These are phyloP conservation scores for Cyaniris semiargus DNA, from an alignment of 2,888 invertebrate genomes.

Conservation along the genomic window DNA sequence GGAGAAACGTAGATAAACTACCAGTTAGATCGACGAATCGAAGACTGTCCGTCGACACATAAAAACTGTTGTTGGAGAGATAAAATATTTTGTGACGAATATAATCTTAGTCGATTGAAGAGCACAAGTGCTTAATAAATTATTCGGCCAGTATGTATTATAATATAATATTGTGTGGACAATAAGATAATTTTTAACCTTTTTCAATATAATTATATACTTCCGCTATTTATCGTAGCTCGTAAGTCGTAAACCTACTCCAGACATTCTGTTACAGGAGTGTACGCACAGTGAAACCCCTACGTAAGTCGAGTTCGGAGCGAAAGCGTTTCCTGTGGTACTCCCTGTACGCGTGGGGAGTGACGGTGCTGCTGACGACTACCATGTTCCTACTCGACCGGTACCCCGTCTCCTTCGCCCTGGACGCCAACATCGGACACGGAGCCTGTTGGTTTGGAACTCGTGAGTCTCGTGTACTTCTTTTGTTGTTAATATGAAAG, in stretches of 20 bases:
- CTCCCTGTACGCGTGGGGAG: conserved; percentile 86
- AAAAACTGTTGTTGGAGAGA: too few relatives aligned
- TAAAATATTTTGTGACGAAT: too few relatives aligned
- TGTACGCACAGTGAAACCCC: conserved; percentile 69
- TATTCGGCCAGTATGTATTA: too few relatives aligned
- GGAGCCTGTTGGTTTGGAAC: conserved; percentile 84
- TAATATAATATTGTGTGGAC: too few relatives aligned
- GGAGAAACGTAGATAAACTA: background rate
- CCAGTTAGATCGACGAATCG: too few relatives aligned
- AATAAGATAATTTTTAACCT: too few relatives aligned
- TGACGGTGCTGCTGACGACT: conserved; percentile 79
- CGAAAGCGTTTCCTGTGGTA: conserved; percentile 83
- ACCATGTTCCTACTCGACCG: conserved; percentile 79
- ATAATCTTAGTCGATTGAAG: too few relatives aligned
- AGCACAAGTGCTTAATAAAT: too few relatives aligned
- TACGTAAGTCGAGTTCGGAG: conserved; percentile 69
- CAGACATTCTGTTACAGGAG: conserved; percentile 57
- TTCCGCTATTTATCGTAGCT: background rate
- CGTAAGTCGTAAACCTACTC: background rate
- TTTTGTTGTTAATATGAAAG: too few relatives aligned
- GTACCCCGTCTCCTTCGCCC: conserved; percentile 57
- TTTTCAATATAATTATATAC: background rate
- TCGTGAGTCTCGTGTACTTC: conserved; percentile 69
- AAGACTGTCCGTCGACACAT: too few relatives aligned
- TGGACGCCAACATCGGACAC: conserved; percentile 82